phyloP scores from a whole-genome alignment of 2,888 invertebrate genomes.

The Rhagophthalmus giganteus region DNA sequence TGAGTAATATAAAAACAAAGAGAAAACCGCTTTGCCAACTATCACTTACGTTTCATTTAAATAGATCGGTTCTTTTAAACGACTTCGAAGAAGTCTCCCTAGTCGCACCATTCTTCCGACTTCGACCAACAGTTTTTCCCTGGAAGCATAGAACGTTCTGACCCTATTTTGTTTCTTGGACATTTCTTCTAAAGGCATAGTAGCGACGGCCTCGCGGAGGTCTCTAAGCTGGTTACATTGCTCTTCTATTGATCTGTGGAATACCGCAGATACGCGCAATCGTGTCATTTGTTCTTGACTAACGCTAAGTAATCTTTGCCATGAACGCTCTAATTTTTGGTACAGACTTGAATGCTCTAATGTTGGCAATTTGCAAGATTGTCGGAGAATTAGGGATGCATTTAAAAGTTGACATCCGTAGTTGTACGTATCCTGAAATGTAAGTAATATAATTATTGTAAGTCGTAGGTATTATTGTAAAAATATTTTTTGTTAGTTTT shows the following conservation, averaged over 20 bases:
- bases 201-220: conserved; percentile 61
- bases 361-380: conserved; percentile 68
- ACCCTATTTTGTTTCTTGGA: conserved; percentile 55
- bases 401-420: conserved; percentile 79
- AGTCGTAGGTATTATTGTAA: background rate
- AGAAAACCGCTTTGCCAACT: too few relatives aligned
- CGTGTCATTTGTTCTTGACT: conserved; percentile 77
- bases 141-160: conserved; percentile 61
- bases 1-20: too few relatives aligned
- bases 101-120: conserved; percentile 73
- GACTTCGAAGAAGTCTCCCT: conserved; percentile 67
- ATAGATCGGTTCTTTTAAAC: conserved; percentile 66
- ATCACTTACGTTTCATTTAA: conserved; percentile 35
- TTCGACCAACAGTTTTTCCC: conserved; percentile 69
- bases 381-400: conserved; percentile 71
- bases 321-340: conserved; percentile 64
- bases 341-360: conserved; percentile 62
- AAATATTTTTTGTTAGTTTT: background rate
- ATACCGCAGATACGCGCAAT: conserved; percentile 73
- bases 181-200: conserved; percentile 54
- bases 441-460: background rate
- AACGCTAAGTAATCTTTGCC: conserved; percentile 70
- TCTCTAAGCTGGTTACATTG: conserved; percentile 66
- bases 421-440: conserved; percentile 72
- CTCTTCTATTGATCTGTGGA: conserved; percentile 70